Conservation (phyloP, 2,888 invertebrate genomes). For the Acrobeloides nanus region DNA sequence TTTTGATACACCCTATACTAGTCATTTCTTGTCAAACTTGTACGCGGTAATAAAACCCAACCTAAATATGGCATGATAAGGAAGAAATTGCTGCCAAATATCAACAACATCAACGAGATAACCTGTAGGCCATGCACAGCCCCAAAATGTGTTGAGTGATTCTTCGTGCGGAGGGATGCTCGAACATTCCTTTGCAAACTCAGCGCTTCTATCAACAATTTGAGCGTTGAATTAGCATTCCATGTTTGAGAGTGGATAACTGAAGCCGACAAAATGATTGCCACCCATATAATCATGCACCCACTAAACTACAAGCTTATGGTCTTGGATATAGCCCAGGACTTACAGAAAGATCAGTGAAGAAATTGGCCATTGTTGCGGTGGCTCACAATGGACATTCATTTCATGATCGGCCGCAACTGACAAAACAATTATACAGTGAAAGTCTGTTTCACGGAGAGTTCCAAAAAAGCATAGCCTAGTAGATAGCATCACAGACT, state of each 20-base stretch:
- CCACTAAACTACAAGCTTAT: constrained; percentile 9
- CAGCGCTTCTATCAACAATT: constrained; percentile 4
- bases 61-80: constrained; percentile 49
- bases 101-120: constrained; percentile 28
- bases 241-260: constrained; percentile 9
- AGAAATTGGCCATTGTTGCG: constrained; percentile 32
- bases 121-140: constrained; percentile 27
- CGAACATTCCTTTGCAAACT: constrained; percentile 18
- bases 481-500: too few species aligned
- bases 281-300: constrained; percentile 19
- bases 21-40: too few species aligned
- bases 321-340: not conserved
- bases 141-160: constrained; percentile 15
- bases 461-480: too few species aligned
- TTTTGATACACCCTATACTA: too few species aligned
- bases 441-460: too few species aligned
- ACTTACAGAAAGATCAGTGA: constrained; percentile 32
- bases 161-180: constrained; percentile 26
- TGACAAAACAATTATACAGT: too few species aligned
- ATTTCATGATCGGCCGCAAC: constrained; percentile 27
- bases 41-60: too few species aligned
- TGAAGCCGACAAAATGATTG: constrained; percentile 15
- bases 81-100: constrained; percentile 43
- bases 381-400: constrained; percentile 40
- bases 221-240: not conserved